These are phyloP conservation scores for Agrotis puta DNA, from an alignment of 2,888 invertebrate genomes.

Conservation along the genomic window DNA sequence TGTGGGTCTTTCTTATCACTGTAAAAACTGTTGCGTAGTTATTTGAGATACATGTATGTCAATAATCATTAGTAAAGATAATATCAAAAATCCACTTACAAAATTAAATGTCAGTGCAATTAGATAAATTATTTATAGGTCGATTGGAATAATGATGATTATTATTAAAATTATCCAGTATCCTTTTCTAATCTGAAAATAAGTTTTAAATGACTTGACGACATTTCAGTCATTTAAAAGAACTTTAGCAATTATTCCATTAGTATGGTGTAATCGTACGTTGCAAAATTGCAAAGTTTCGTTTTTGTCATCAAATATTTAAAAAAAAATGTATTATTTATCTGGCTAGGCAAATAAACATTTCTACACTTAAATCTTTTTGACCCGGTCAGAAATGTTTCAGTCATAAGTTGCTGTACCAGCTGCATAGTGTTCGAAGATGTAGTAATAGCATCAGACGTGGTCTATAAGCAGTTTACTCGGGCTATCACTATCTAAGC, in stretches of 20 bases:
- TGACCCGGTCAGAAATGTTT: background rate
- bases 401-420: background rate
- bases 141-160: background rate
- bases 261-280: background rate
- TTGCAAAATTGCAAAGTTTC: background rate
- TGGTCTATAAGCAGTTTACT: conserved; percentile 14
- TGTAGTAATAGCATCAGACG: conserved; percentile 40
- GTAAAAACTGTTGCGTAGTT: conserved; percentile 29
- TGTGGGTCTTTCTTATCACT: conserved; percentile 42
- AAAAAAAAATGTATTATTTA: background rate
- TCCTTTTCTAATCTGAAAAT: background rate
- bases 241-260: background rate
- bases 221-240: background rate
- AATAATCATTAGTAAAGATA: conserved; percentile 36
- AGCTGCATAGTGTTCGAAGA: conserved; percentile 30
- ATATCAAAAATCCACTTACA: conserved; percentile 7
- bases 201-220: background rate
- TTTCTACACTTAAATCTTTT: background rate
- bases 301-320: background rate
- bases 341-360: background rate
- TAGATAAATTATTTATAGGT: background rate
- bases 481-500: background rate
- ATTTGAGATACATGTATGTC: conserved; percentile 25
- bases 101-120: conserved; percentile 5
- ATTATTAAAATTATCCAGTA: background rate